A percentile compares a stretch with the other conserved stretches of the same genome.
These are phyloP conservation scores for Kryptolebias ocellatus DNA, from an alignment of 2,797 vertebrate genomes.

Conservation along the genomic window DNA sequence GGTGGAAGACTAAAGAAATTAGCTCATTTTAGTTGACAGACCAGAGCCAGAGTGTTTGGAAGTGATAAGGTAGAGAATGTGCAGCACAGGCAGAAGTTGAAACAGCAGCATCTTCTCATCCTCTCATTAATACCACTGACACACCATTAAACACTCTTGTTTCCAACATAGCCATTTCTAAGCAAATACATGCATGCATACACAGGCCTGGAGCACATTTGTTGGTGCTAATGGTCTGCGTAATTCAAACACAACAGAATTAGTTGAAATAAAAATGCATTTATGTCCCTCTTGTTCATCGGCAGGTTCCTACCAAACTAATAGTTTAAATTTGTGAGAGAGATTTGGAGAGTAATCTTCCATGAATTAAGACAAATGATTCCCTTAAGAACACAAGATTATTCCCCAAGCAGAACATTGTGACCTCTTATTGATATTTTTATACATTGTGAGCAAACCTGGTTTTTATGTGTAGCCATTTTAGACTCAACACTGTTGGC, in stretches of 20 bases:
- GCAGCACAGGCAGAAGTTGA: slow-evolving; percentile 49
- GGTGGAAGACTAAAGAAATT: slow-evolving; percentile 70
- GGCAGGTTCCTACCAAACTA: slow-evolving; percentile 56
- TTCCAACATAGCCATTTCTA: slow-evolving; percentile 59
- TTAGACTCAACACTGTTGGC: slow-evolving; percentile 24
- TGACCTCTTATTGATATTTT: slow-evolving; percentile 32
- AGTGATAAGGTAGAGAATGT: slow-evolving; percentile 70
- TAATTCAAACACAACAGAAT: slow-evolving; percentile 75
- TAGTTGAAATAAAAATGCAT: slow-evolving; percentile 65
- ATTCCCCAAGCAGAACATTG: slow-evolving; percentile 20
- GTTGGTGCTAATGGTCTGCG: slow-evolving; percentile 69
- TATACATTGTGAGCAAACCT: slow-evolving; percentile 17
- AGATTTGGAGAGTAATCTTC: slow-evolving; percentile 52
- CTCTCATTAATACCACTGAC: slow-evolving; percentile 65
- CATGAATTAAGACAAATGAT: slow-evolving; percentile 50
- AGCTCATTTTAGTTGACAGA: slow-evolving; percentile 72
- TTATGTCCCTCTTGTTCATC: slow-evolving; percentile 60
- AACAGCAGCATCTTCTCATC: slow-evolving; percentile 62
- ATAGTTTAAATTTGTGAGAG: slow-evolving; percentile 56
- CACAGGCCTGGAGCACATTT: slow-evolving; percentile 57
- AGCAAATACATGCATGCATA: slow-evolving; percentile 34
- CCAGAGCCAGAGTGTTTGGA: slow-evolving; percentile 66
- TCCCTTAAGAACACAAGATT: slow-evolving; percentile 41
- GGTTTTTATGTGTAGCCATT: slow-evolving; percentile 20
- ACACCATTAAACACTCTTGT: slow-evolving; percentile 59